phyloP scores from a whole-genome alignment of 2,113 vertebrate species.

The Vireo altiloquus region DNA sequence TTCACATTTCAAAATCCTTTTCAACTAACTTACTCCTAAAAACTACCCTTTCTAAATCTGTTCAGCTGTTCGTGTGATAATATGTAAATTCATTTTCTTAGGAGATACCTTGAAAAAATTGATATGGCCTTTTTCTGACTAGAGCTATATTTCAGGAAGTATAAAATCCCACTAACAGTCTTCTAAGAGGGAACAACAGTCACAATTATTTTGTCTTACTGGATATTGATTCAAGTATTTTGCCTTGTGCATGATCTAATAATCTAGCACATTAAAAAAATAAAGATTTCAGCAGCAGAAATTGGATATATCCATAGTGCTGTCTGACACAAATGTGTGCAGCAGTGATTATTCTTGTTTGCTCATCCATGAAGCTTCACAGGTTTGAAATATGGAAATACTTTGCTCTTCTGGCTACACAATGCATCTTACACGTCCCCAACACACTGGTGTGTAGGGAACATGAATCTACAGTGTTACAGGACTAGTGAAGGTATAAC shows the following conservation, averaged over 20 bases:
- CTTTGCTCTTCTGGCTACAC: background rate
- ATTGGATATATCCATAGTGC: background rate
- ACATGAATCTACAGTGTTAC: background rate
- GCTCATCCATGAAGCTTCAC: background rate
- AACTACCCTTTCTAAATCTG: background rate
- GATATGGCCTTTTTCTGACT: background rate
- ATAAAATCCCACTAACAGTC: background rate
- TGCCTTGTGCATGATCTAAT: background rate
- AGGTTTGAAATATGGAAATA: background rate
- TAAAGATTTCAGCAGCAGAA: background rate
- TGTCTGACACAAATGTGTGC: background rate
- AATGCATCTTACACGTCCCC: background rate
- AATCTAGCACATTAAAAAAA: background rate
- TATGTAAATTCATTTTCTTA: background rate
- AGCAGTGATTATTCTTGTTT: background rate
- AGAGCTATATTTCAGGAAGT: background rate
- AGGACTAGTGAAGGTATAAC: background rate
- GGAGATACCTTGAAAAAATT: background rate
- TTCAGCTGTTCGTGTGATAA: background rate
- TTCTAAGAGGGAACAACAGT: background rate
- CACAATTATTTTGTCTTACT: background rate
- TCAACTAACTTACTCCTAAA: background rate
- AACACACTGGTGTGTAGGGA: background rate
- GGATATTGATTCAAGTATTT: background rate
- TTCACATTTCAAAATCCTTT: background rate